Percentiles rank a stretch among this genome's conserved stretches.
These are phyloP conservation scores for Atopsyche davidsoni DNA, from an alignment of 1,140 invertebrate species.

Conservation along the genomic window DNA sequence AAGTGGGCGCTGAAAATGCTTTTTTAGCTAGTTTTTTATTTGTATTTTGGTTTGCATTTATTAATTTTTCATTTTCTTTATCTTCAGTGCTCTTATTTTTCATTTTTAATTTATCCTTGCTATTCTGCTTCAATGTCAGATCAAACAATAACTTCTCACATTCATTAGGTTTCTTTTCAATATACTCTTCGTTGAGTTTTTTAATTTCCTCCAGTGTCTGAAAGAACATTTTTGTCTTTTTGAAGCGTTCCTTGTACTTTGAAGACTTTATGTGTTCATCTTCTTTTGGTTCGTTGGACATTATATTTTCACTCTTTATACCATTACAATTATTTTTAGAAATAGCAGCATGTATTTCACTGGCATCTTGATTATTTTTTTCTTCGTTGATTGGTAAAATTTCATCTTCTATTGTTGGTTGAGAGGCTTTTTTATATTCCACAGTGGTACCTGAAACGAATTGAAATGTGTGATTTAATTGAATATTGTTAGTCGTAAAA, in stretches of 20 bases:
- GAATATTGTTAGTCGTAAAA: too few relatives aligned
- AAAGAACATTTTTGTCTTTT: conserved; percentile 43
- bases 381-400: background rate
- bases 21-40: conserved; percentile 14
- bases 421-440: too few relatives aligned
- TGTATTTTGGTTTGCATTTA: background rate
- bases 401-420: background rate
- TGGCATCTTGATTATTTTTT: background rate
- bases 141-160: conserved; percentile 35
- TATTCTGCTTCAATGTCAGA: background rate
- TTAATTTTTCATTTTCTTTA: conserved; percentile 5
- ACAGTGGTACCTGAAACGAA: conserved; percentile 1
- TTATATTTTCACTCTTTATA: background rate
- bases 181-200: conserved; percentile 32
- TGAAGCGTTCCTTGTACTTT: conserved; percentile 45
- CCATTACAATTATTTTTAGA: background rate
- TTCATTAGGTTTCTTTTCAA: conserved; percentile 37
- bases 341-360: background rate
- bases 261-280: conserved; percentile 17
- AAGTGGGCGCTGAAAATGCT: conserved; percentile 31
- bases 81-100: conserved; percentile 1
- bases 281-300: background rate
- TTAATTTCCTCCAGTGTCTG: conserved; percentile 42
- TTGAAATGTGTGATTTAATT: background rate
- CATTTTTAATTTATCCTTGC: conserved; percentile 1